Evolutionary conservation across 2,113 vertebrate genomes (phyloP).

Genomic region (Puntigrus tetrazona): DNA sequence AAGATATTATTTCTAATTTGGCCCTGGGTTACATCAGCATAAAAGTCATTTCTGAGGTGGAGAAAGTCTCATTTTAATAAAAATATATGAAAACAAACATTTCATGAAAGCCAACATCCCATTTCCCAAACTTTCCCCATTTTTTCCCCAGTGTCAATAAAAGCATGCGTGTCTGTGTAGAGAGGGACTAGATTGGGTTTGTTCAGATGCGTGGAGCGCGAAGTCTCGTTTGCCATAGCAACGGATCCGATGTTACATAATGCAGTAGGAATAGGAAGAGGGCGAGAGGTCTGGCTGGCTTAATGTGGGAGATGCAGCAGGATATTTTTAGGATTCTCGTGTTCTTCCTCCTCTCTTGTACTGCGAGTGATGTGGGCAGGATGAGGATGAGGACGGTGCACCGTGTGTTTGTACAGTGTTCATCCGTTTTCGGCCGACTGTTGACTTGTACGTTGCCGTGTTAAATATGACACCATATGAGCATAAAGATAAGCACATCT

Average conservation of each 20-base stretch:
- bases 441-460: not conserved
- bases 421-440: not conserved
- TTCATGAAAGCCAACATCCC: not conserved
- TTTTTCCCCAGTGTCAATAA: not conserved
- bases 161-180: not conserved
- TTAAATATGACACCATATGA: not conserved
- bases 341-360: conserved; percentile 3
- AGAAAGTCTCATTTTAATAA: not conserved
- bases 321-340: conserved; percentile 30
- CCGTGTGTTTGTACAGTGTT: not conserved
- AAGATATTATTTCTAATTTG: not conserved
- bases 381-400: not conserved
- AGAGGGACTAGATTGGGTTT: not conserved
- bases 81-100: not conserved
- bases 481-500: not conserved
- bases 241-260: conserved; percentile 26
- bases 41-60: not conserved
- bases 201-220: not conserved
- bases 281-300: not conserved
- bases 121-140: not conserved
- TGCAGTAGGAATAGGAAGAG: conserved; percentile 25
- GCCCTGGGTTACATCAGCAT: not conserved
- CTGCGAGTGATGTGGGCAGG: not conserved
- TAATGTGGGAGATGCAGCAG: conserved; percentile 10
- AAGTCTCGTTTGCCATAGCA: conserved; percentile 22